Evolutionary conservation across 2,113 vertebrate species (phyloP).

Genomic region (Synchiropus splendidus): DNA sequence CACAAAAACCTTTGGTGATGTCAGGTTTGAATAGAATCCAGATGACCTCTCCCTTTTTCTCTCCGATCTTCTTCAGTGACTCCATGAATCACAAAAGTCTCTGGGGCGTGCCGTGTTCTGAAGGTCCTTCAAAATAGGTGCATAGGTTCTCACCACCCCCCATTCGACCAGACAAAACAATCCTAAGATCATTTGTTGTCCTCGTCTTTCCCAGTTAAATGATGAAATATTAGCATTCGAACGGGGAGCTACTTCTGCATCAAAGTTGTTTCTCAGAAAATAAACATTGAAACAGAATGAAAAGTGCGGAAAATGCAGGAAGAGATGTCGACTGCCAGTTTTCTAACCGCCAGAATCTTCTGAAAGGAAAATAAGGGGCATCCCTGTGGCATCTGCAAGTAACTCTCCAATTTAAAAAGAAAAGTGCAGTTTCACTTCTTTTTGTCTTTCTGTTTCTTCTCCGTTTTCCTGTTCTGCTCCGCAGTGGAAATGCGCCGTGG

Average conservation of each 20-base stretch:
- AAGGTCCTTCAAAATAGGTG: slow-evolving; percentile 45
- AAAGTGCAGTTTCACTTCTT: slow-evolving; percentile 84
- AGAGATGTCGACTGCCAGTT: slow-evolving; percentile 60
- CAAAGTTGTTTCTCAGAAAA: slow-evolving; percentile 59
- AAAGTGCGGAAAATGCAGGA: slow-evolving; percentile 60
- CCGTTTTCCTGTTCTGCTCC: slow-evolving; percentile 78
- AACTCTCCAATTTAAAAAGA: slow-evolving; percentile 57
- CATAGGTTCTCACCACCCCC: no score
- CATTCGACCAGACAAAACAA: slow-evolving; percentile 51
- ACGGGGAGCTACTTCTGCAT: slow-evolving; percentile 63
- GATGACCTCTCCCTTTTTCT: slow-evolving; percentile 4
- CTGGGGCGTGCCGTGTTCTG: slow-evolving; percentile 31
- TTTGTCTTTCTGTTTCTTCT: slow-evolving; percentile 89
- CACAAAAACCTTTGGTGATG: no score
- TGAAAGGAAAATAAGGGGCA: slow-evolving; percentile 66
- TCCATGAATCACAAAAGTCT: slow-evolving; percentile 31
- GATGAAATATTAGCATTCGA: slow-evolving; percentile 53
- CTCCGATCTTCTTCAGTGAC: slow-evolving; percentile 9
- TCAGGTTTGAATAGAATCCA: no score
- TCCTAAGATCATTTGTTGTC: slow-evolving; percentile 63
- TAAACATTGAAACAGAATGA: slow-evolving; percentile 55
- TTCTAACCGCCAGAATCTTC: slow-evolving; percentile 62
- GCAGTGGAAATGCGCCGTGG: slow-evolving; percentile 68
- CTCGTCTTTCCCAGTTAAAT: slow-evolving; percentile 38
- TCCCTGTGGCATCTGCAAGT: slow-evolving; percentile 57